These are phyloP conservation scores for Sylvia atricapilla DNA, from an alignment of 2,113 vertebrate genomes.

Conservation along the genomic window DNA sequence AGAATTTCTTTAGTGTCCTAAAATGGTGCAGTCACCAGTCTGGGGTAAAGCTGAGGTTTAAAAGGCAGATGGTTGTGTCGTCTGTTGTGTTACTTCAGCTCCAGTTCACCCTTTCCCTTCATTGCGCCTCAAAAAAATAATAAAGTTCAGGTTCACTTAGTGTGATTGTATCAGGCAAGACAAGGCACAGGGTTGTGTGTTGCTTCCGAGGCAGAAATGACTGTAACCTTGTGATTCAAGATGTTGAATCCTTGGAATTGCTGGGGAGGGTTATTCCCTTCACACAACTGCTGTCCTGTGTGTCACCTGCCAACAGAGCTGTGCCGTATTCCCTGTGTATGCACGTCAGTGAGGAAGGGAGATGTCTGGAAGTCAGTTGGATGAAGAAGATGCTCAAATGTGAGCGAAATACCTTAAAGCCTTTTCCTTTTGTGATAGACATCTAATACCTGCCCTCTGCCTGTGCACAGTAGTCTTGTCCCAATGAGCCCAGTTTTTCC, in stretches of 20 bases:
- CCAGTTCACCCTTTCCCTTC: not conserved
- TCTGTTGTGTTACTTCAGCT: not conserved
- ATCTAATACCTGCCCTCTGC: not conserved
- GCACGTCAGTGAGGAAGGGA: accelerated
- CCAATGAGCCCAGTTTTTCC: not conserved
- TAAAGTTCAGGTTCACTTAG: not conserved
- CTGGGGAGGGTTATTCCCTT: not conserved
- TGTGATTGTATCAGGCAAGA: not conserved
- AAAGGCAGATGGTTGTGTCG: not conserved
- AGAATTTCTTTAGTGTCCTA: not conserved
- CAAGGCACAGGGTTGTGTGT: not conserved
- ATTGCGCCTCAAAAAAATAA: not conserved
- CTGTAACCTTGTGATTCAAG: not conserved
- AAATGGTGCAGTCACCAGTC: not conserved
- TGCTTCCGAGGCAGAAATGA: not conserved
- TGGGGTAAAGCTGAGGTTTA: not conserved
- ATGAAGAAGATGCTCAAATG: not conserved
- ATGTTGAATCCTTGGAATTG: not conserved
- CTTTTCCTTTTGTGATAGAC: not conserved
- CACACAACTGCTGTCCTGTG: not conserved
- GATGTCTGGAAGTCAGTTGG: not conserved
- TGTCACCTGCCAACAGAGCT: not conserved
- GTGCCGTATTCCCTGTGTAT: not conserved
- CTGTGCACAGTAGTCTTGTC: not conserved
- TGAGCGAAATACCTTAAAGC: not conserved